Conservation (phyloP, 1,140 invertebrate genomes). For the Belonocnema kinseyi region DNA sequence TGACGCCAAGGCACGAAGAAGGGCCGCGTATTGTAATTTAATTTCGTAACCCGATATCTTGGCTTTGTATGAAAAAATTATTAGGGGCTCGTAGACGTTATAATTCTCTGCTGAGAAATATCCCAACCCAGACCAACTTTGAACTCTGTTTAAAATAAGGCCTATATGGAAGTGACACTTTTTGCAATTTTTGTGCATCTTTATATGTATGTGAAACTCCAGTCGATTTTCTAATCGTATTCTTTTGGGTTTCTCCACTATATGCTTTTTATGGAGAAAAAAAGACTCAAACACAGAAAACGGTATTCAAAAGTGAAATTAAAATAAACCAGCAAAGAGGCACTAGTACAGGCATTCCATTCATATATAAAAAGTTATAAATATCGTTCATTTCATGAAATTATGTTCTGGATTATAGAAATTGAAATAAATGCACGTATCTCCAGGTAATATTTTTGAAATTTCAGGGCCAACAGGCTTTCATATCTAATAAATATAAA, state of each 20-base stretch:
- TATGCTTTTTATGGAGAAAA: neutral
- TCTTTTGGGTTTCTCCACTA: neutral
- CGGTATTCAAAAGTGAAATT: too few relatives aligned
- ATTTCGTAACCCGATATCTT: slow-evolving; percentile 66
- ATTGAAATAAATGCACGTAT: neutral
- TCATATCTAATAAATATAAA: slow-evolving; percentile 12
- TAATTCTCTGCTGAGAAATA: slow-evolving; percentile 42
- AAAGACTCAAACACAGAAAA: neutral
- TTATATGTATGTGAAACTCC: neutral
- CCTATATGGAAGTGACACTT: slow-evolving; percentile 7
- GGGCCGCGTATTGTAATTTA: slow-evolving; percentile 67
- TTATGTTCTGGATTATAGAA: neutral
- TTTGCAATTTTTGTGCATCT: slow-evolving; percentile 6
- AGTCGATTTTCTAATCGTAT: slow-evolving; percentile 20
- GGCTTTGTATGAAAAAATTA: slow-evolving; percentile 50
- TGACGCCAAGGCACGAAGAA: slow-evolving; percentile 41
- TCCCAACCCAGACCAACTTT: slow-evolving; percentile 11
- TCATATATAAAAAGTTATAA: too few relatives aligned
- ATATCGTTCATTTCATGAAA: too few relatives aligned
- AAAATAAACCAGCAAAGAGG: too few relatives aligned
- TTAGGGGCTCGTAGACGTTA: slow-evolving; percentile 42
- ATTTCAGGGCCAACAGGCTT: neutral
- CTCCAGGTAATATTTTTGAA: neutral
- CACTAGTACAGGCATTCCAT: too few relatives aligned
- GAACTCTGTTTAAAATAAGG: slow-evolving; percentile 19